Base-by-base conservation (phyloP, 2,113 vertebrate genomes). In the Australoheros scitulus region DNA sequence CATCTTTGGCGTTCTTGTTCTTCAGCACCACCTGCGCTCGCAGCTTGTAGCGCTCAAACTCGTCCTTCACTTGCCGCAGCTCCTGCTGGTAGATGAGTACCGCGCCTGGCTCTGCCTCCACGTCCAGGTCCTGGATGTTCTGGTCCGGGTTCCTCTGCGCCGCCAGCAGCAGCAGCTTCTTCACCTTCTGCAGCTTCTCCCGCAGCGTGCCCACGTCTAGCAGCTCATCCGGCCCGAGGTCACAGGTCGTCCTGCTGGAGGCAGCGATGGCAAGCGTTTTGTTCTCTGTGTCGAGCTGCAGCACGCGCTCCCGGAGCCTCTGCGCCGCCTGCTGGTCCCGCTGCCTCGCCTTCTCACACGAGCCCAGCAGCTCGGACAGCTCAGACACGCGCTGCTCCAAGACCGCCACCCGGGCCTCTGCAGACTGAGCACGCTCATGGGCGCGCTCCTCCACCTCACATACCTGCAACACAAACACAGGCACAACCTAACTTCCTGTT, bases 31-130 rank as follows among this genome's bases (percentile, higher is more conserved):
- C 97, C 83, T 99, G 97, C 0, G 97, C 97, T 34, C 98, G 94
- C 88, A 93, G 90, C 94, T 99, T 99, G 94, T 98, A 99, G 59
- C 97, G 96, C 68, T 99, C 98, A 17, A 99, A 99, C 92, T 99
- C 98, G 0, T 99, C 98, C 88, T 95, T 97, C 47, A 99, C 92
- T 93, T 97, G 97, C 81, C 95, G 94, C 79, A 99, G 96, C 93
- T 99, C 98, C 91, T 97, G 97, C 81, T 98, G 97, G 55, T 96
- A 97, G 41, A 94, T 95, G 1, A 95, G 80, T 0, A 52, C 94
- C 0, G 93, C 94, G 57, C 72, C 17, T 4, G 8, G 1, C 91
- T 90, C 64, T 1, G 5, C 61, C 89, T 96, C 94, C 0, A 82
- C 18, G 47, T 95, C 88, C 50, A 95, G 85, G 74, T 95, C 96